Conservation (phyloP, 2,888 invertebrate species). For the Chloroclystis v-ata region DNA sequence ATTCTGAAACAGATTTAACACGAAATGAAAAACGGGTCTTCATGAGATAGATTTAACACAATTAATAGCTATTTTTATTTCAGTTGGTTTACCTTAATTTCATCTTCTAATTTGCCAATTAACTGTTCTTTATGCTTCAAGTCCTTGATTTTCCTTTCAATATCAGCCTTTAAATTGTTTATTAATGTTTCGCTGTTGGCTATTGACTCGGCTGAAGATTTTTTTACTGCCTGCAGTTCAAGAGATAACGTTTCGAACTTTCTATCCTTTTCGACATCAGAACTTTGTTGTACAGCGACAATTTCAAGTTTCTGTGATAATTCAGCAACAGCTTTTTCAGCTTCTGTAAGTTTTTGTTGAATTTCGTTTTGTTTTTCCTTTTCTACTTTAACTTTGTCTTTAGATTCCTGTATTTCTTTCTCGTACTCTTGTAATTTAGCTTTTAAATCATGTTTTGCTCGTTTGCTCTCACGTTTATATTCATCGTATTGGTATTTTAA, state of each 20-base stretch:
- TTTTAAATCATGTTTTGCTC: constrained; percentile 71
- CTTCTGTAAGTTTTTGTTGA: constrained; percentile 54
- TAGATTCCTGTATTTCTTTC: constrained; percentile 58
- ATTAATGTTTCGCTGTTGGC: constrained; percentile 58
- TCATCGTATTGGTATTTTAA: constrained; percentile 63
- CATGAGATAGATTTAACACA: too few species aligned
- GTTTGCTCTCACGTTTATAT: constrained; percentile 68
- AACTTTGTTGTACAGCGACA: constrained; percentile 58
- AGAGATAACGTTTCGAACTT: constrained; percentile 62
- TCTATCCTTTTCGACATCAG: constrained; percentile 59
- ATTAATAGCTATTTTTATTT: too few species aligned
- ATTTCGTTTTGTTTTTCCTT: constrained; percentile 58
- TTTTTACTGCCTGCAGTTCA: constrained; percentile 63
- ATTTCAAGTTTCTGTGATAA: constrained; percentile 67
- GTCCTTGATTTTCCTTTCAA: constrained; percentile 61
- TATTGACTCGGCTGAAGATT: constrained; percentile 52
- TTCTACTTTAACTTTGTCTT: constrained; percentile 57
- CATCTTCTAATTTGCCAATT: constrained; percentile 59
- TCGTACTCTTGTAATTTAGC: constrained; percentile 77
- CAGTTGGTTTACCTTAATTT: constrained; percentile 53
- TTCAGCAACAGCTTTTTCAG: constrained; percentile 57
- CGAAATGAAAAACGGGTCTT: too few species aligned
- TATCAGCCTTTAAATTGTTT: constrained; percentile 55
- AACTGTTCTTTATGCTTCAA: constrained; percentile 60
- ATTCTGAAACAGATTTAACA: constrained; percentile 43